phyloP scores from a whole-genome alignment of 2,113 vertebrate genomes.

The rat (Rattus norvegicus) region DNA sequence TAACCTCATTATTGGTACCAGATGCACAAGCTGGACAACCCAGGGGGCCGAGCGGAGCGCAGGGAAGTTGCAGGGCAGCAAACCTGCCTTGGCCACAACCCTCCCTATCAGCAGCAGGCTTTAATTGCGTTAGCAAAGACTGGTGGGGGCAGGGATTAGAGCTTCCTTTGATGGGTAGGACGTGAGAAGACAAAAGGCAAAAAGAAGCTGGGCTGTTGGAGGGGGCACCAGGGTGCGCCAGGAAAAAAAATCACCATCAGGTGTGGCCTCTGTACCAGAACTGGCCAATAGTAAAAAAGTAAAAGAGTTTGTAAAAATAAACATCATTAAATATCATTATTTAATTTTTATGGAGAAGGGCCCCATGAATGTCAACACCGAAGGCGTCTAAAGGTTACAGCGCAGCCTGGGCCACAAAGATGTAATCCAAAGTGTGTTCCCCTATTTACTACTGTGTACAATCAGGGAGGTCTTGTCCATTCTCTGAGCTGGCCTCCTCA shows the following conservation, averaged over 20 bases:
- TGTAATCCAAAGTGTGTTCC: not conserved
- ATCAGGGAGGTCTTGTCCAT: not conserved
- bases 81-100: not conserved
- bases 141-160: no score
- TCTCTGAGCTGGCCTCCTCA: not conserved
- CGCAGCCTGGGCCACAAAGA: not conserved
- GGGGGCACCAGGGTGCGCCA: not conserved
- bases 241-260: not conserved
- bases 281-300: not conserved
- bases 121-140: constrained; percentile 61
- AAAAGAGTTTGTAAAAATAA: no score
- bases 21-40: constrained; percentile 25
- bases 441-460: not conserved
- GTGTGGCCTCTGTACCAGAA: not conserved
- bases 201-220: not conserved
- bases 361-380: not conserved
- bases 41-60: not conserved
- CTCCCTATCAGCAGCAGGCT: not conserved
- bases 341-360: not conserved
- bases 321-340: not conserved
- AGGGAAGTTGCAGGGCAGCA: not conserved
- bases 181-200: not conserved
- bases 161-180: not conserved
- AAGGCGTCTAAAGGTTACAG: not conserved
- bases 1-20: constrained; percentile 70